These are phyloP conservation scores for Apostichopus japonicus DNA, from an alignment of 35 echinoderm and acorn worm genomes.

Conservation along the genomic window DNA sequence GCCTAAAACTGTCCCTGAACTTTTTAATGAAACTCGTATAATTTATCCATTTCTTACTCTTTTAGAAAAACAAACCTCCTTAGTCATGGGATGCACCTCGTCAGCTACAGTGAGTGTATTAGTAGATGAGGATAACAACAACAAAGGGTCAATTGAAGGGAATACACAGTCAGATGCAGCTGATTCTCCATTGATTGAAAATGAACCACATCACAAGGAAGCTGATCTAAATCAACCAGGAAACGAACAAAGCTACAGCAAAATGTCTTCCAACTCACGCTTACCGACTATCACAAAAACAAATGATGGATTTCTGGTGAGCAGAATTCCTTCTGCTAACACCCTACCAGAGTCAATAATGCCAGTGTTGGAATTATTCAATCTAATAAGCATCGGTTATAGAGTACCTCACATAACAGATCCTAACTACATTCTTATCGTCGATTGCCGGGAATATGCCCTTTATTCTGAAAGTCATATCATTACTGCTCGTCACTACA, in stretches of 20 bases:
- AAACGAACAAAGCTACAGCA: neutral
- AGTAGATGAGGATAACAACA: neutral
- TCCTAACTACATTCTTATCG: conserved; percentile 72
- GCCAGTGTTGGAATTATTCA: conserved; percentile 75
- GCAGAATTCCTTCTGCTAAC: conserved; percentile 6
- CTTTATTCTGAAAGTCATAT: conserved; percentile 65
- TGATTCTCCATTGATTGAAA: neutral
- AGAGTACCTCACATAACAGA: conserved; percentile 75
- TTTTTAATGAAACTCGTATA: too few relatives aligned
- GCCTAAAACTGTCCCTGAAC: too few relatives aligned
- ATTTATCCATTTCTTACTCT: neutral
- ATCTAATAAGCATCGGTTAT: conserved; percentile 76
- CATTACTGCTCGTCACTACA: conserved; percentile 75
- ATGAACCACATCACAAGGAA: neutral
- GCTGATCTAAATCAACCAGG: neutral
- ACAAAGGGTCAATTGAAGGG: neutral
- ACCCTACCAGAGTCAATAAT: conserved; percentile 61
- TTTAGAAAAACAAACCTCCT: neutral
- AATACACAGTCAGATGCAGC: neutral
- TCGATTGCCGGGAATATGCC: conserved; percentile 68
- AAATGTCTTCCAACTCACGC: conserved; percentile 27
- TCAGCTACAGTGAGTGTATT: neutral
- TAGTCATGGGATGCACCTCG: conserved; percentile 33
- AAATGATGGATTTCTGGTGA: conserved; percentile 56
- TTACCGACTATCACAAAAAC: conserved; percentile 6